Base-by-base conservation (phyloP, 2,888 invertebrate species). In the Polia nebulosa region DNA sequence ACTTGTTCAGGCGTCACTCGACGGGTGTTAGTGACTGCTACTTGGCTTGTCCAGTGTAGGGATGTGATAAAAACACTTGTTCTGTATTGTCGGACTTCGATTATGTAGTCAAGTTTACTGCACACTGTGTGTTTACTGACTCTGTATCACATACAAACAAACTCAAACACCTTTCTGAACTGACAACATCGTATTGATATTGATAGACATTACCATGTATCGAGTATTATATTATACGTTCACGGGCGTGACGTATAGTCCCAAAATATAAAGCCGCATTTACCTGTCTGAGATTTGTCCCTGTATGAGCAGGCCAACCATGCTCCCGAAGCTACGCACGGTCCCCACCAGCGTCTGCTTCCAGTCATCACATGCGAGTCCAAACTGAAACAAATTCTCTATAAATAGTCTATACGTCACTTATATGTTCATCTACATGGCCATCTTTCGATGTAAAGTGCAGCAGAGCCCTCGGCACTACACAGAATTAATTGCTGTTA, bases 221-320 rank as follows among this genome's bases (percentile, higher is more conserved):
- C 15, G 2, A 41, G n/a, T n/a, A n/a, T n/a, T n/a, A n/a, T n/a
- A n/a, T n/a, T n/a, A n/a, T n/a, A n/a, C n/a, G n/a, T n/a, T n/a
- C n/a, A n/a, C n/a, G n/a, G n/a, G n/a, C 9, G 25, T 25, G 3
- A 29, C 56, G 1, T 5, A n/a, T 8, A n/a, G 29, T 36, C n/a
- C 7, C 7, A 41, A 49, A n/a, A 27, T 41, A 39, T 17, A 32
- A 22, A 32, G n/a, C 2, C 0, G 6, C 20, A 25, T 13, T 2
- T 53, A 95, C 95, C 95, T 94, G 88, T 95, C 95, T 0, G 95
- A 95, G 58, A 95, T 90, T 77, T 94, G 95, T 17, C 95, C 95
- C 72, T 95, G 95, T 41, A 93, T 74, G 59, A 95, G 89, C 68
- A 94, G 84, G 0, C 95, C 95, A 58, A 95, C 72, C 94, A 95